Evolutionary conservation across 1,140 invertebrate species (phyloP).

Genomic region (Drosophila repletoides): DNA sequence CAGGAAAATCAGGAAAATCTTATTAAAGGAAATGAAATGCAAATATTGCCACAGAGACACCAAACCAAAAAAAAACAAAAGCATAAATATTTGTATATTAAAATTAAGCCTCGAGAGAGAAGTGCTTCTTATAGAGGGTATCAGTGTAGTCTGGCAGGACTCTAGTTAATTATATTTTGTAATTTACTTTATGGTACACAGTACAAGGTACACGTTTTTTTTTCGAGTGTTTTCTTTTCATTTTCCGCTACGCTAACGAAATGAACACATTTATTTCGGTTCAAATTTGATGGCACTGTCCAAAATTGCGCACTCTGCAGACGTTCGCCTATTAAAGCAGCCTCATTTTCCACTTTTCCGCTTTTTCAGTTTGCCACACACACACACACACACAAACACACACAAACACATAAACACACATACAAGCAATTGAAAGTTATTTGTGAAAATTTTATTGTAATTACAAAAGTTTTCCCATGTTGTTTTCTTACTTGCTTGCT

Average conservation of each 20-base stretch:
- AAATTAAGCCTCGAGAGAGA: constrained; percentile 54
- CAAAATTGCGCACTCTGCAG: constrained; percentile 15
- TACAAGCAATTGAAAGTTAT: constrained; percentile 76
- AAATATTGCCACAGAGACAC: constrained; percentile 61
- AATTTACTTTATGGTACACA: constrained; percentile 25
- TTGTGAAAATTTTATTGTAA: constrained; percentile 81
- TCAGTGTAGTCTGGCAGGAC: constrained; percentile 31
- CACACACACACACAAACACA: not conserved
- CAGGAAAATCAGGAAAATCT: no score
- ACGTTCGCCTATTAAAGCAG: constrained; percentile 31
- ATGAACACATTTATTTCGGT: constrained; percentile 23
- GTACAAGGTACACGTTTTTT: not conserved
- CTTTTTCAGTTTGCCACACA: not conserved
- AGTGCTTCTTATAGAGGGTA: no score
- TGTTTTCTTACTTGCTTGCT: constrained; percentile 30
- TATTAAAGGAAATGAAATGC: constrained; percentile 65
- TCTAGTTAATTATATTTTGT: constrained; percentile 37
- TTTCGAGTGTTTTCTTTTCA: constrained; percentile 66
- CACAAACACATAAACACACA: not conserved
- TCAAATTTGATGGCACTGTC: constrained; percentile 2
- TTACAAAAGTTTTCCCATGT: constrained; percentile 77
- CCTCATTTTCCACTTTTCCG: constrained; percentile 1
- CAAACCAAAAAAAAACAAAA: constrained; percentile 25
- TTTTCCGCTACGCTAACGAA: constrained; percentile 33
- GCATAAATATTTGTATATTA: constrained; percentile 57